These are phyloP conservation scores for Maccullochella peelii DNA, from an alignment of 2,113 vertebrate genomes.

Conservation along the genomic window DNA sequence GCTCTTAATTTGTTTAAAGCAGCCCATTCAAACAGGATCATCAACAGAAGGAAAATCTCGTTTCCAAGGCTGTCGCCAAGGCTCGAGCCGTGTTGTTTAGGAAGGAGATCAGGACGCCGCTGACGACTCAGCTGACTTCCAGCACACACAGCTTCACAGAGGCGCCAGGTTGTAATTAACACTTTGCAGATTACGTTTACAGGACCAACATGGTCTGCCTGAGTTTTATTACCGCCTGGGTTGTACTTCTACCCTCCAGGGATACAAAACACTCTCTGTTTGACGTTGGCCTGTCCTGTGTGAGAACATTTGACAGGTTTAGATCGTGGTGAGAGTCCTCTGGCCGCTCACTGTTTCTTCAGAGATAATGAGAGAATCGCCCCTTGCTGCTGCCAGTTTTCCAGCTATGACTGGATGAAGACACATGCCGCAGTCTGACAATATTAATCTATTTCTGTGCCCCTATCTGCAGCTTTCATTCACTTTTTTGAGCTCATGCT, in stretches of 20 bases:
- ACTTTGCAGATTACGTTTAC: slow-evolving; percentile 82
- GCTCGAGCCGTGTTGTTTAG: slow-evolving; percentile 42
- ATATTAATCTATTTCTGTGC: slow-evolving; percentile 57
- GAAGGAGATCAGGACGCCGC: slow-evolving; percentile 61
- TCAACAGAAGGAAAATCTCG: slow-evolving; percentile 67
- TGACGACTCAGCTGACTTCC: slow-evolving; percentile 64
- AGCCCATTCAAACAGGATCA: slow-evolving; percentile 72
- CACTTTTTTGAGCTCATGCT: slow-evolving; percentile 57
- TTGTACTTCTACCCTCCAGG: slow-evolving; percentile 45
- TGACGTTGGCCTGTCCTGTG: slow-evolving; percentile 56
- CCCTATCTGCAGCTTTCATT: slow-evolving; percentile 49
- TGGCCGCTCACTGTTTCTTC: slow-evolving; percentile 24
- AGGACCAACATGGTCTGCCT: slow-evolving; percentile 79
- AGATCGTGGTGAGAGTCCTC: slow-evolving; percentile 32
- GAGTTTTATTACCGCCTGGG: slow-evolving; percentile 72
- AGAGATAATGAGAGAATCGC: slow-evolving; percentile 50
- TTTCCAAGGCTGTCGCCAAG: slow-evolving; percentile 68
- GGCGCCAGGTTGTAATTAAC: slow-evolving; percentile 84
- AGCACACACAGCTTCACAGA: slow-evolving; percentile 70
- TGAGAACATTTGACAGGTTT: slow-evolving; percentile 50
- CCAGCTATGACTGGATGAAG: slow-evolving; percentile 31
- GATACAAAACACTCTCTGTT: slow-evolving; percentile 67
- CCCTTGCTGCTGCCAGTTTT: slow-evolving; percentile 25
- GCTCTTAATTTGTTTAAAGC: slow-evolving; percentile 78
- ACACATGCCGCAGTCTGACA: slow-evolving; percentile 38